Evolutionary conservation across 2,888 invertebrate species (phyloP).

Genomic region (Drosophila eohydei): DNA sequence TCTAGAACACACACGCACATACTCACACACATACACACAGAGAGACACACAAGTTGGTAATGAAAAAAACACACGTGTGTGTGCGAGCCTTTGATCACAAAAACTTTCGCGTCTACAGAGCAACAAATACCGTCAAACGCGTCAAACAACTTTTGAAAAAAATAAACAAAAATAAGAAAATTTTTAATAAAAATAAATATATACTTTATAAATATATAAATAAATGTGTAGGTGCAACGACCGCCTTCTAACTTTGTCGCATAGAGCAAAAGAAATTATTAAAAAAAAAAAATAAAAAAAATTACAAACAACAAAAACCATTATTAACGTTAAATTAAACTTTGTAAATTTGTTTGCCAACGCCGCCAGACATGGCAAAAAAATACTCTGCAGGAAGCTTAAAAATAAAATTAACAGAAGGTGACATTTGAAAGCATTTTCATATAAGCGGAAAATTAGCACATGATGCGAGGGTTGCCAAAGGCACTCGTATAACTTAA

Average conservation of each 20-base stretch:
- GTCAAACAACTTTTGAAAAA: slow-evolving; percentile 35
- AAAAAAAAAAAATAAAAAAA: slow-evolving; percentile 17
- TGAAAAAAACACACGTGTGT: slow-evolving; percentile 47
- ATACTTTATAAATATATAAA: slow-evolving; percentile 1
- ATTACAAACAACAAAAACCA: slow-evolving; percentile 42
- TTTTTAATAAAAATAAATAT: slow-evolving; percentile 29
- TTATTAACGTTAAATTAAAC: slow-evolving; percentile 80
- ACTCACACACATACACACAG: slow-evolving; percentile 1
- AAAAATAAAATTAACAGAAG: not conserved
- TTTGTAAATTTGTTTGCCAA: slow-evolving; percentile 62
- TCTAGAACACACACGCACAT: slow-evolving; percentile 40
- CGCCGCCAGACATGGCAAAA: slow-evolving; percentile 15
- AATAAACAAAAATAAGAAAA: slow-evolving; percentile 32
- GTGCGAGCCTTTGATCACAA: slow-evolving; percentile 67
- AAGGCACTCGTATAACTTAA: not conserved
- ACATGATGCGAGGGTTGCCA: not conserved
- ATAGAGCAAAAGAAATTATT: slow-evolving; percentile 36
- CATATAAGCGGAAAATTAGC: not conserved
- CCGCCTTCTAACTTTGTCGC: slow-evolving; percentile 46
- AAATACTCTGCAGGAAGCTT: slow-evolving; percentile 6
- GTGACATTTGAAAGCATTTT: slow-evolving; percentile 7
- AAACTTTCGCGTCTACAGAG: slow-evolving; percentile 59
- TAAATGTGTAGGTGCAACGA: slow-evolving; percentile 29
- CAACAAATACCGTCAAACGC: slow-evolving; percentile 38
- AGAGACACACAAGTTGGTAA: slow-evolving; percentile 48